Conservation (phyloP, 2,888 invertebrate species). For the Odontothrips loti region DNA sequence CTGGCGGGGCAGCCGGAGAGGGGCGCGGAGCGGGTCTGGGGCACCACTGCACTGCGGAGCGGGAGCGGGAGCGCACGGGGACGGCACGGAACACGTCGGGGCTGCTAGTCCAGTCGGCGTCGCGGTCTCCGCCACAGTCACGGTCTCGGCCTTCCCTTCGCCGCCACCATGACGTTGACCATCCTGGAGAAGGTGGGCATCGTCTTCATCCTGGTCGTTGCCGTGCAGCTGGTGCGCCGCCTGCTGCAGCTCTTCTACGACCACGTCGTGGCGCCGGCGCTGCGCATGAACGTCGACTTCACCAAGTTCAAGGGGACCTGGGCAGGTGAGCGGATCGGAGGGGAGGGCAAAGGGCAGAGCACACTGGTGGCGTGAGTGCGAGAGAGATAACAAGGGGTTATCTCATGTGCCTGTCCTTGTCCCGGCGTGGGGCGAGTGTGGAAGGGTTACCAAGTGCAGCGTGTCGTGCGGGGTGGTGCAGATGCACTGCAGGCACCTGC, state of each 20-base stretch:
- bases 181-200: constrained; percentile 52
- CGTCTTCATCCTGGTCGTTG: constrained; percentile 47
- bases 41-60: too few relatives aligned
- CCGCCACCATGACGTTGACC: constrained; percentile 40
- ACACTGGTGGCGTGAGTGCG: not conserved
- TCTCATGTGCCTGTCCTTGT: not conserved
- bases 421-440: too few relatives aligned
- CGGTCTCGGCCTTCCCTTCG: not conserved
- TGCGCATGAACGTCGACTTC: constrained; percentile 55
- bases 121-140: too few relatives aligned
- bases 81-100: too few relatives aligned
- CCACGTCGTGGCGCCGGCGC: constrained; percentile 52
- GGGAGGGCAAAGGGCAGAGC: too few relatives aligned
- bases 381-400: not conserved
- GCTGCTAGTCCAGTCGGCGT: too few relatives aligned
- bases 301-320: constrained; percentile 64
- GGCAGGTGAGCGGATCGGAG: constrained; percentile 63
- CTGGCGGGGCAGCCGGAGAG: too few relatives aligned
- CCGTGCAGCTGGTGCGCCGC: constrained; percentile 53
- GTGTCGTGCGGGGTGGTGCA: too few relatives aligned
- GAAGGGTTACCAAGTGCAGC: too few relatives aligned
- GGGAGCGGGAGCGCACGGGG: too few relatives aligned
- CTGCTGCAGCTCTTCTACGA: constrained; percentile 48
- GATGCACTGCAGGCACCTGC: too few relatives aligned
- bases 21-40: too few relatives aligned